Base-by-base conservation (phyloP, 2,888 invertebrate genomes). In the Lasioglossum malachurum region DNA sequence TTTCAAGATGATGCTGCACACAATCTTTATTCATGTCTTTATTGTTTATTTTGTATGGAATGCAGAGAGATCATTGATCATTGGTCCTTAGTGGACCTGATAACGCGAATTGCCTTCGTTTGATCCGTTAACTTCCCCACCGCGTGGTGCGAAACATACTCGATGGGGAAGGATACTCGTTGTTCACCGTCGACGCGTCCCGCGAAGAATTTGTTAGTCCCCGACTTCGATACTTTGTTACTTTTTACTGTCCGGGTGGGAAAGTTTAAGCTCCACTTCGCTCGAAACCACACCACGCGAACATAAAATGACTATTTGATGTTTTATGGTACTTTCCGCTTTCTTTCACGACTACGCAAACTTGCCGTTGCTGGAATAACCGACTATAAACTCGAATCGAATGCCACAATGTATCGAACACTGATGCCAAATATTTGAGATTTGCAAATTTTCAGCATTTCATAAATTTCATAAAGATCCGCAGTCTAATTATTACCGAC, bases 251-350 rank as follows among this genome's bases (percentile, higher is more conserved):
- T 64, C 0, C 31, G 4, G 5, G 31, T 31, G 31, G 14, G 16
- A 16, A 64, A 64, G 64, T 64, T 64, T 16, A 64, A 64, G 14
- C 64, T 27, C 16, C 7, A 12, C 60, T 27, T 27, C 14, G 16
- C 64, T 31, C 64, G 64, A 64, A 64, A 27, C 64, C 31, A 31
- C 64, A 16, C 64, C 64, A 5, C 64, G 64, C 7, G 31, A 64
- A 64, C 64, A 31, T 64, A 64, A 64, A 64, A 64, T 64, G 64
- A 64, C 64, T 64, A 19, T 35, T 67, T 67, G 23, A 23, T 35
- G 67, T 23, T 31, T 67, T 67, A 67, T 67, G 35, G 67, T 19
- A 35, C 67, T 67, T 67, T 23, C 35, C 10, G 67, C 19, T 38
- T 67, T 35, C 35, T 23, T 16, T 31, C 64, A 64, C 64, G 64